A percentile compares a stretch with the other conserved stretches of the same genome.
Conservation (phyloP, 1,140 invertebrate species). For the Drosophila albomicans region DNA sequence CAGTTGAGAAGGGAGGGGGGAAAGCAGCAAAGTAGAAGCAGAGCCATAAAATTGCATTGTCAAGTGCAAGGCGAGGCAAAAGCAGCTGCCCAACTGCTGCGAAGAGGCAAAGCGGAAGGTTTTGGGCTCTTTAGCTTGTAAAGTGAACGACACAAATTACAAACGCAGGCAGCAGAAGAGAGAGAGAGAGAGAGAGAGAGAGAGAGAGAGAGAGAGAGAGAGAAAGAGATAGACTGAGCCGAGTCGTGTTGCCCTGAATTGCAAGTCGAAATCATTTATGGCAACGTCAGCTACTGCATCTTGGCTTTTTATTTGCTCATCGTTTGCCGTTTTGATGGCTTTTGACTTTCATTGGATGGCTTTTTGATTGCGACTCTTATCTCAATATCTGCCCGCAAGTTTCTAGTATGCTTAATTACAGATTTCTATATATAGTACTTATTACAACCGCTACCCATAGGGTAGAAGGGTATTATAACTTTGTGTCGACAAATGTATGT, state of each 20-base stretch:
- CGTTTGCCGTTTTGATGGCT: constrained; percentile 30
- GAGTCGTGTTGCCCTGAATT: background rate
- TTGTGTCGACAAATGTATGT: too few relatives aligned
- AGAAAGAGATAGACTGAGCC: background rate
- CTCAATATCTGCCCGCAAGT: constrained; percentile 10
- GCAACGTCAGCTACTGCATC: background rate
- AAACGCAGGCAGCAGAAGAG: constrained; percentile 11
- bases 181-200: background rate
- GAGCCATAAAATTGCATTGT: constrained; percentile 59
- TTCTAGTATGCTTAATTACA: too few relatives aligned
- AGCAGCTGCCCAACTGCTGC: background rate
- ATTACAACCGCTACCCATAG: too few relatives aligned
- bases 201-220: background rate
- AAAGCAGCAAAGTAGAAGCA: background rate
- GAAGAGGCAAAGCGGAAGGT: background rate
- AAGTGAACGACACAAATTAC: constrained; percentile 46
- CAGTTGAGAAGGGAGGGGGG: background rate
- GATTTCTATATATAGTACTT: too few relatives aligned
- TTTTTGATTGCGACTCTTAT: constrained; percentile 44
- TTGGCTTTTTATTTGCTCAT: background rate
- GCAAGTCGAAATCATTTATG: constrained; percentile 22
- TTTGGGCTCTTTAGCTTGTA: background rate
- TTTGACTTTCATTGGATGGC: constrained; percentile 53
- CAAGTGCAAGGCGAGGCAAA: constrained; percentile 47
- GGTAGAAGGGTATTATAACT: too few relatives aligned